Conservation (phyloP, 2,113 vertebrate species). For the Leptobrachium leishanense region DNA sequence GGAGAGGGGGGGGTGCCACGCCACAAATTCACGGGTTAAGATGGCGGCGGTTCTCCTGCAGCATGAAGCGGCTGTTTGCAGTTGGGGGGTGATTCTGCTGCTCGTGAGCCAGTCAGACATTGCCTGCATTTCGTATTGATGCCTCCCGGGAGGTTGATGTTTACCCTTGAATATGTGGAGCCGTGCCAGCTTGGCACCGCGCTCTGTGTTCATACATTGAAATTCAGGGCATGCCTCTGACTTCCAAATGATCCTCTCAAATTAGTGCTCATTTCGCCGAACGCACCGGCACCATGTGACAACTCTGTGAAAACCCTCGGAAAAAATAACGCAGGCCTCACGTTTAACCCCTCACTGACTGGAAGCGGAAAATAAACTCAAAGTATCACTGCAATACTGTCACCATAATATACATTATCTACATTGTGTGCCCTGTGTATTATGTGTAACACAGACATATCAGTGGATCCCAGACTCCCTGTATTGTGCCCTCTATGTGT, state of each 20-base stretch:
- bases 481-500: no score
- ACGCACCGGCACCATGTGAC: conserved; percentile 42
- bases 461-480: no score
- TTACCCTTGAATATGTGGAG: conserved; percentile 47
- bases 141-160: conserved; percentile 43
- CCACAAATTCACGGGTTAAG: no score
- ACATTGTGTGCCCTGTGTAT: no score
- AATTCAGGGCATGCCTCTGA: conserved; percentile 48
- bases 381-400: no score
- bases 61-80: neutral
- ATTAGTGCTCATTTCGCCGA: conserved; percentile 46
- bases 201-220: conserved; percentile 44
- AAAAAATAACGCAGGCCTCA: conserved; percentile 10
- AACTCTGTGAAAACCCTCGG: conserved; percentile 10
- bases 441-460: no score
- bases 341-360: conserved; percentile 8
- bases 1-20: no score
- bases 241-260: conserved; percentile 47
- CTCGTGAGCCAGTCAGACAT: conserved; percentile 38
- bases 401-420: no score
- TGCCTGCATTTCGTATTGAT: conserved; percentile 38
- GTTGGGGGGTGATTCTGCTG: conserved; percentile 7
- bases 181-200: conserved; percentile 41
- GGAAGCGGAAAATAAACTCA: no score
- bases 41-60: no score